A percentile compares a stretch with the other conserved stretches of the same genome.
phyloP scores from a whole-genome alignment of 2,113 vertebrate genomes.

The Dicrurus megarhynchus region DNA sequence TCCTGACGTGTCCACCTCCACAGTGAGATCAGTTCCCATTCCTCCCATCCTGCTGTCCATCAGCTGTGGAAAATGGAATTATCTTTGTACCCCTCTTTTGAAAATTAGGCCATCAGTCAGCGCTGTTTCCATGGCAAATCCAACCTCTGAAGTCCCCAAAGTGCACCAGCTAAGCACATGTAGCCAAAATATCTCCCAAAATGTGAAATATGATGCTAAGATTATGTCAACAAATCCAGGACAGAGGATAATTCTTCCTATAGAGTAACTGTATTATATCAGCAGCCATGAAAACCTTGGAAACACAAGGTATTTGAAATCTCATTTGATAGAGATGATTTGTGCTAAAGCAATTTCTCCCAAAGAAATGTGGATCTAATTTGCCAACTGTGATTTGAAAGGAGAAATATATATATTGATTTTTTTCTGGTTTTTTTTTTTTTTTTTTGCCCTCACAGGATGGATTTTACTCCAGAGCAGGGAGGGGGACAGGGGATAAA shows the following conservation, averaged over 20 bases:
- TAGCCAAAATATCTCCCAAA: not conserved
- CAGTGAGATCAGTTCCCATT: not conserved
- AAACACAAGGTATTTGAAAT: constrained; percentile 26
- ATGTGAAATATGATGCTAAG: not conserved
- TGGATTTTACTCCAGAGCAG: not conserved
- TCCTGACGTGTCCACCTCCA: not conserved
- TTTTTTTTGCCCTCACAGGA: too few species aligned
- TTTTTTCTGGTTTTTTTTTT: not conserved
- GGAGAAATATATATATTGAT: not conserved
- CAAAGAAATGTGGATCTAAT: not conserved
- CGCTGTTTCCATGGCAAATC: not conserved
- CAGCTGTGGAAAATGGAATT: not conserved
- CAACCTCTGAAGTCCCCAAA: not conserved
- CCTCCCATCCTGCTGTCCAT: not conserved
- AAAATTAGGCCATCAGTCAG: not conserved
- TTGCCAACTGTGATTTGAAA: constrained; percentile 4
- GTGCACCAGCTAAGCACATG: not conserved
- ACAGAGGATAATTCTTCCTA: not conserved
- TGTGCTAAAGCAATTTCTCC: not conserved
- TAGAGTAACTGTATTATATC: not conserved
- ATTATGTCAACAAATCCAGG: not conserved
- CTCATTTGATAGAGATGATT: not conserved
- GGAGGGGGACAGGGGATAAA: not conserved
- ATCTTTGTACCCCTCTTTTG: not conserved
- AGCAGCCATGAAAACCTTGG: not conserved